Evolutionary conservation across 2,113 vertebrate genomes (phyloP), one percentile per base, ranked within the genome.

Genomic region (Tragelaphus imberbis): DNA sequence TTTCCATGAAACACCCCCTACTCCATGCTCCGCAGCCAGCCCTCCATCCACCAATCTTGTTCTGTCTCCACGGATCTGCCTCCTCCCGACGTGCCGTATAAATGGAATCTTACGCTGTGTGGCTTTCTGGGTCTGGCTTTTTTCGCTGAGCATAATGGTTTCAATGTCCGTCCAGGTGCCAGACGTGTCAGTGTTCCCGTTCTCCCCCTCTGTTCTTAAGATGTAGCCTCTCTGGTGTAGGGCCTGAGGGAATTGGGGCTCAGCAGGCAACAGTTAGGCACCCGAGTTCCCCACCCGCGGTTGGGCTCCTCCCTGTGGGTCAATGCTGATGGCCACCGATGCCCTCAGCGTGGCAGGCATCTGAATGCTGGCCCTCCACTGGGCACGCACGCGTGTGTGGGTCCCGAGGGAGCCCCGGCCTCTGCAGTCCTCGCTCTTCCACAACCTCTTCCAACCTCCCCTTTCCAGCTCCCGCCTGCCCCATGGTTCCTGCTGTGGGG

Each of bases 381-480:
- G 33, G 33, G 51, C n/a, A 6, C 0, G 0, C 0, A 4, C 4
- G 3, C 33, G 40, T 77, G 28, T 23, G 19, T 51, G 51, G 80
- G 33, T 68, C 44, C 40, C 17, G 3, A 23, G 30, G 79, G 53
- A 44, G 33, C 44, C 59, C 79, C 0, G 0, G 77, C 12, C 30
- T 81, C 27, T 23, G 6, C 19, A 40, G 53, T 30, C 40, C 53
- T 44, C 36, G 19, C 19, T 84, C 17, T 51, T 53, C n/a, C 23
- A 30, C 40, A 17, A 36, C 47, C 49, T 65, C 28, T 77, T 25
- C 56, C 44, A 81, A 2, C 36, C 28, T 16, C 40, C 9, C 9
- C 5, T 25, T 30, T 33, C 16, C 59, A 40, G 84, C 51, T 44
- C 40, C 51, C 2, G 3, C 19, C 33, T 21, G 36, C 82, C 33